phyloP scores from a whole-genome alignment of 2,888 invertebrate genomes.

The Labia minor region DNA sequence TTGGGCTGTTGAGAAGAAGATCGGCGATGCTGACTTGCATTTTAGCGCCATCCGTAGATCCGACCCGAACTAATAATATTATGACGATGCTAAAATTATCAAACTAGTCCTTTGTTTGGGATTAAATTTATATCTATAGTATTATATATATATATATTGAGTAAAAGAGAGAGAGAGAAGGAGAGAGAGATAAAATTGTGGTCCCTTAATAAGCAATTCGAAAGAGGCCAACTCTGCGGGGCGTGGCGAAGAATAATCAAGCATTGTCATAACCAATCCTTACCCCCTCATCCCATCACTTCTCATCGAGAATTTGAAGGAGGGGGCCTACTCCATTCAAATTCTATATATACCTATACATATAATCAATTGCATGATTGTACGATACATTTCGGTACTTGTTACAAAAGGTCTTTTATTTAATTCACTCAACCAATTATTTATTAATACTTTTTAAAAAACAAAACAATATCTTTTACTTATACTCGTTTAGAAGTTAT shows the following conservation, averaged over 20 bases:
- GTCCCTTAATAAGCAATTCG: constrained; percentile 3
- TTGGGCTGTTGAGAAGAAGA: not conserved
- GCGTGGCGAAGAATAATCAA: not conserved
- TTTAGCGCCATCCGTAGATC: not conserved
- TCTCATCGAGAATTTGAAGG: not conserved
- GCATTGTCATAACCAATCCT: not conserved
- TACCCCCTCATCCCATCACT: not conserved
- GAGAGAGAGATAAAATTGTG: not conserved
- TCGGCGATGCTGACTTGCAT: constrained; percentile 4
- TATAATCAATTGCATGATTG: no score
- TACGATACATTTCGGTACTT: no score
- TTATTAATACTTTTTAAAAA: no score
- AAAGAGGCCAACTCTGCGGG: not conserved
- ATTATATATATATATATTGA: no score
- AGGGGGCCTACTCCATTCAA: no score
- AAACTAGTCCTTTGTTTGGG: constrained; percentile 13
- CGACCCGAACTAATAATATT: constrained; percentile 13
- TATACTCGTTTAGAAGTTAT: no score
- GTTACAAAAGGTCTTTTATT: no score
- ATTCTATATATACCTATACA: no score
- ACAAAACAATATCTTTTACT: no score
- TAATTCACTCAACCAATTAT: no score
- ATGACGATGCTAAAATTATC: constrained; percentile 4
- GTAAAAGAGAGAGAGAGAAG: no score
- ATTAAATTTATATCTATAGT: constrained; percentile 4